These are phyloP conservation scores for Apomyelois bistriatella DNA, from an alignment of 2,888 invertebrate species.

Conservation along the genomic window DNA sequence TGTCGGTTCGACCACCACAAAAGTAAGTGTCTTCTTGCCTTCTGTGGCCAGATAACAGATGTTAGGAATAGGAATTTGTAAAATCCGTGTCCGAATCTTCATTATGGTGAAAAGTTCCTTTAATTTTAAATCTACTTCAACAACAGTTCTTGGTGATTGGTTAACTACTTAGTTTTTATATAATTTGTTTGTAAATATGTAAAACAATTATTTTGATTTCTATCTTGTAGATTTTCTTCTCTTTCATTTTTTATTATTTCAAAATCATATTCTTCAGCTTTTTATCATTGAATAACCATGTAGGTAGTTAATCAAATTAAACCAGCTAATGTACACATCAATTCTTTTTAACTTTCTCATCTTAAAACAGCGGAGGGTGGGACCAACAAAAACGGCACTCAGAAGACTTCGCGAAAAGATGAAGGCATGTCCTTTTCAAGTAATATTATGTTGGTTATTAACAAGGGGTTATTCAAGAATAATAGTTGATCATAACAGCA, in stretches of 20 bases:
- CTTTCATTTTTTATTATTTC: not conserved
- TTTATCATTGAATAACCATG: not conserved
- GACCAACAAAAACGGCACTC: slow-evolving; percentile 36
- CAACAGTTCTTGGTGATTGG: too few species aligned
- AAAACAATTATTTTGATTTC: not conserved
- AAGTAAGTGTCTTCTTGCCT: too few species aligned
- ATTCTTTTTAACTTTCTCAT: slow-evolving; percentile 20
- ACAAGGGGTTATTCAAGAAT: not conserved
- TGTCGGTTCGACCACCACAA: too few species aligned
- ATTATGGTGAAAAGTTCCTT: too few species aligned
- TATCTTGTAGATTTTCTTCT: not conserved
- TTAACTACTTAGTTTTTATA: too few species aligned
- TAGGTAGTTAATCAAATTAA: not conserved
- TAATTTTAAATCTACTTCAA: too few species aligned
- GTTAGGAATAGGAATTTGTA: too few species aligned
- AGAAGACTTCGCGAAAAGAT: slow-evolving; percentile 33
- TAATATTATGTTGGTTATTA: not conserved
- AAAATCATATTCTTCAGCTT: not conserved
- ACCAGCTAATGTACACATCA: not conserved
- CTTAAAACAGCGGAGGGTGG: slow-evolving; percentile 54
- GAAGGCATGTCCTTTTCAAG: slow-evolving; percentile 52
- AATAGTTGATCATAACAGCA: not conserved
- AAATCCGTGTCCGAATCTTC: too few species aligned
- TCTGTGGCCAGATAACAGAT: too few species aligned
- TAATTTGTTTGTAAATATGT: not conserved